Base-by-base conservation (phyloP, 2,888 invertebrate species). In the Tetragonula carbonaria region DNA sequence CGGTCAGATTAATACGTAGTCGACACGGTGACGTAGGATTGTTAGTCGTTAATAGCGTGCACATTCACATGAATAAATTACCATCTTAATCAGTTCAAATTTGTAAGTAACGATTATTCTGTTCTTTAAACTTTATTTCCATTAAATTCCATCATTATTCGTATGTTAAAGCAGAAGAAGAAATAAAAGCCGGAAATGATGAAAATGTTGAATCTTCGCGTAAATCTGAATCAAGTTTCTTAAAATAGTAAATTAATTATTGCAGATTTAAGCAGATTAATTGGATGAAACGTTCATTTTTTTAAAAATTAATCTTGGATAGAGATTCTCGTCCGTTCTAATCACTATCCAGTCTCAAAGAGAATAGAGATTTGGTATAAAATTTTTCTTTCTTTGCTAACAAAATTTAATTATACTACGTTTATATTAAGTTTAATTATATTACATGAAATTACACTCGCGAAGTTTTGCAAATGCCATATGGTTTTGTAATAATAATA, bases 1-100 rank as follows among this genome's bases (percentile, higher is more conserved):
- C 74, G 77, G 59, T 72, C 68, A 63, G 38, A 70, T 45, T 38
- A 68, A 63, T 51, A 66, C 74, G 67, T 62, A 72, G 72, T 71
- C 71, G 78, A 38, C 50, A 65, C 51, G 74, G 62, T 72, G 72
- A 84, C 79, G 72, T 84, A 78, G 84, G 59, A 84, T 67, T 68
- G 21, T n/a, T 62, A 55, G 62, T 23, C 51, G 16, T 67, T 70
- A 74, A 78, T 55, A 65, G 50, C 51, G 33, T 65, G 53, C 28
- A 50, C 21, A 50, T 63, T 63, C 16, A 33, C 6, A 11, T 14
- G 50, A 63, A 63, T 50, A 21, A 55, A 75, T 75, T 67, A 23
- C 21, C n/a, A 2, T 21, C 28, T 75, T 21, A 14, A 21, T 23
- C 21, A 50, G 21, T 11, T 51, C 0, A 33, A 74, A 16, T 51